Base-by-base conservation (phyloP, 2,797 vertebrate genomes). In the Poecile montanus region DNA sequence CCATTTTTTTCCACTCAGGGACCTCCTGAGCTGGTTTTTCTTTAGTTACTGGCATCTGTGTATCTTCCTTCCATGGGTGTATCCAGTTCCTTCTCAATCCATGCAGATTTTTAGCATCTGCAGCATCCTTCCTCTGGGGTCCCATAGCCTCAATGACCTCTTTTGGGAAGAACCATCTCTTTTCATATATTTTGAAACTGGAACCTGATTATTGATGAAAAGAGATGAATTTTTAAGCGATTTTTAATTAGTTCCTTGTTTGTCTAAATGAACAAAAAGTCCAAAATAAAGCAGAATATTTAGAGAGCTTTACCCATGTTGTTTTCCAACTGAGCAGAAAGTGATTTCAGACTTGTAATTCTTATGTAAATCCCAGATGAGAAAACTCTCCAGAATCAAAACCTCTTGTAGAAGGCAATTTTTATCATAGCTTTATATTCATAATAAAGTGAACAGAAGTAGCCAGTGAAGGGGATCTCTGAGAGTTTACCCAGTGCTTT, bases 261-360 rank as follows among this genome's bases (percentile, higher is more conserved):
- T 90, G 95, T 89, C 56, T 66, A 2, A 53, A 27, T 16, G 45
- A 86, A 86, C 30, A 72, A 38, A 58, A 91, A 76, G 93, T 86
- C 95, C 93, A 94, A 95, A 94, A 96, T 91, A 91, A 95, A 96
- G 91, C 51, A 85, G 68, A 79, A 21, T 54, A 50, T 70, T 77
- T 75, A 58, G 54, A 83, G 50, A 14, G 18, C 14, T 87, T 92
- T 42, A 58, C 30, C 32, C 26, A 27, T 2, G 1, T 34, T 53
- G 12, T 53, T 76, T 78, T 89, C 65, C 42, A 83, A 15, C 47
- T 18, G 25, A 81, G 44, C 19, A 57, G 34, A 57, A 85, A 81
- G 17, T 36, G 34, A 48, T 47, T 58, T 45, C 20, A 83, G 50
- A 6, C 48, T 77, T 70, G 13, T 11, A 45, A 66, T 72, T 75